A percentile compares a stretch with the other conserved stretches of the same genome.
Conservation (phyloP, 2,113 vertebrate genomes). For the Myrmophylax atrothorax region DNA sequence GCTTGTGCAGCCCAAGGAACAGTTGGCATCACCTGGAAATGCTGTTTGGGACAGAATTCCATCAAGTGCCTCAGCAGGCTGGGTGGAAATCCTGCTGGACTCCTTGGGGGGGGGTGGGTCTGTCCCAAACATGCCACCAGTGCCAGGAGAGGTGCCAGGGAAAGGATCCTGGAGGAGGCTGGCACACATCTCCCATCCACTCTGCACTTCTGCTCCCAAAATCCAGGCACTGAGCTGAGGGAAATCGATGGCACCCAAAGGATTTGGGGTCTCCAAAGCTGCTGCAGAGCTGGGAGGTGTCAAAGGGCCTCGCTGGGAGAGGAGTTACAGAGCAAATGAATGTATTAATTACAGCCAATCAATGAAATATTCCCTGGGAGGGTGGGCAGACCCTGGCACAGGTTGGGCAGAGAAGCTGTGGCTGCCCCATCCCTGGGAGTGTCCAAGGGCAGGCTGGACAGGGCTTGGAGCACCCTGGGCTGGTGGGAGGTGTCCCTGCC, state of each 20-base stretch:
- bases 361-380: background rate
- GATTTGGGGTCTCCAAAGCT: background rate
- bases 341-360: background rate
- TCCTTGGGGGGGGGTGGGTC: background rate
- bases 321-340: background rate
- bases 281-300: background rate
- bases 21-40: background rate
- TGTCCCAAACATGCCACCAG: background rate
- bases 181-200: background rate
- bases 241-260: background rate
- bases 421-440: background rate
- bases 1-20: background rate
- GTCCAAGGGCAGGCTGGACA: background rate
- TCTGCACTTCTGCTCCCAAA: background rate
- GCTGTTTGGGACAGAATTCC: background rate
- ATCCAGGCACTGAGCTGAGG: background rate
- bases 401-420: background rate
- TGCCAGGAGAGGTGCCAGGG: background rate
- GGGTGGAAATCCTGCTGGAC: background rate
- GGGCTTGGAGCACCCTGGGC: background rate
- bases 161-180: background rate
- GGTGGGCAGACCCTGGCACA: fast-evolving
- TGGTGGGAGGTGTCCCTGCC: background rate
- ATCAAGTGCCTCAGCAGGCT: background rate
- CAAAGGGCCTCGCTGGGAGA: background rate